phyloP scores from a whole-genome alignment of 1,140 invertebrate species.

The Pachypeltis micranthus region DNA sequence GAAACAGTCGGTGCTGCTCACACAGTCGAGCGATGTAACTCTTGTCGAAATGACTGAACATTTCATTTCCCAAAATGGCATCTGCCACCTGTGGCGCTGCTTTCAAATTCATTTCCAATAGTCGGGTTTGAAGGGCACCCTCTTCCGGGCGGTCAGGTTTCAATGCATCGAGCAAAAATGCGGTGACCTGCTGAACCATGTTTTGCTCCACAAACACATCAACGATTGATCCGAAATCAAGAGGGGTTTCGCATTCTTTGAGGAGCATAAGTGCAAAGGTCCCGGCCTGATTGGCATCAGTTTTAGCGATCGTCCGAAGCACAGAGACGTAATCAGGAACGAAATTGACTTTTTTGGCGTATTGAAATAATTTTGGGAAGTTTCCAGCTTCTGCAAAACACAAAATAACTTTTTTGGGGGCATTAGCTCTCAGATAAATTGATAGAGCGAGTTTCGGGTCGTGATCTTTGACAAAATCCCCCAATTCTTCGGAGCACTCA shows the following conservation, averaged over 20 bases:
- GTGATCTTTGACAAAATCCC: constrained; percentile 88
- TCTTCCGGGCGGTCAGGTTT: constrained; percentile 94
- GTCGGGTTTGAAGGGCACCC: constrained; percentile 86
- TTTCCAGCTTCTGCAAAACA: constrained; percentile 99
- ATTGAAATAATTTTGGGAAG: constrained; percentile 97
- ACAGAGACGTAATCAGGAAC: constrained; percentile 95
- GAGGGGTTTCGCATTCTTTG: constrained; percentile 89
- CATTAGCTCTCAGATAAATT: constrained; percentile 92
- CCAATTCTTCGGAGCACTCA: constrained; percentile 95
- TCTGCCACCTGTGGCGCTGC: constrained; percentile 97
- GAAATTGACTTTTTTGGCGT: constrained; percentile 97
- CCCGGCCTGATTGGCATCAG: constrained; percentile 86
- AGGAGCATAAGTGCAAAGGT: constrained; percentile 88
- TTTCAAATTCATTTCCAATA: constrained; percentile 97
- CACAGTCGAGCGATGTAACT: constrained; percentile 95
- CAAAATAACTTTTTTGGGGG: constrained; percentile 96
- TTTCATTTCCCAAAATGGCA: constrained; percentile 95
- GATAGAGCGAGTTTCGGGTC: constrained; percentile 94
- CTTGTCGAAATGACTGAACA: constrained; percentile 98
- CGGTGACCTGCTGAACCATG: constrained; percentile 96
- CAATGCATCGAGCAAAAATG: constrained; percentile 90
- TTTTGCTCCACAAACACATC: constrained; percentile 99
- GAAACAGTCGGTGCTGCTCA: constrained; percentile 93
- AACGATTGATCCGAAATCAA: constrained; percentile 95
- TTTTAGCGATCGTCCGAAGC: constrained; percentile 89